Conservation (phyloP, 1,140 invertebrate genomes). For the Diploscapter pachys region DNA sequence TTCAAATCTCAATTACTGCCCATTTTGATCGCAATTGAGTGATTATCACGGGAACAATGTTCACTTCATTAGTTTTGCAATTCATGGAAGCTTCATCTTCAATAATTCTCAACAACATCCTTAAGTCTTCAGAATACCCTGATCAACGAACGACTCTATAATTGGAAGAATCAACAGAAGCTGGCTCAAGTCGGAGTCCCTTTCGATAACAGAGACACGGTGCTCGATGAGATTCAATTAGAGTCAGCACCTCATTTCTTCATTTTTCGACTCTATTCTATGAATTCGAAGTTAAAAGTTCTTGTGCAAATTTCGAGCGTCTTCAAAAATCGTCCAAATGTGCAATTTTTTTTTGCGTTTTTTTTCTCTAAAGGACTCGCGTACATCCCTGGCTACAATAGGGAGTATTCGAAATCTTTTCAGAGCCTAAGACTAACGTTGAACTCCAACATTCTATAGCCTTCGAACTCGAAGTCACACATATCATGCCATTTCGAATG, state of each 20-base stretch:
- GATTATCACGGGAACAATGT: no score
- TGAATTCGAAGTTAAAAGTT: neutral
- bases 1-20: no score
- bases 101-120: slow-evolving; percentile 1
- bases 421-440: no score
- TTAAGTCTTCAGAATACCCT: slow-evolving; percentile 44
- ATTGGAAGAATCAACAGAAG: slow-evolving; percentile 58
- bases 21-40: no score
- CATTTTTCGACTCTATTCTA: slow-evolving; percentile 9
- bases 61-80: no score
- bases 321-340: slow-evolving; percentile 8
- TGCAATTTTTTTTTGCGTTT: slow-evolving; percentile 19
- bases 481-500: no score
- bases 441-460: no score
- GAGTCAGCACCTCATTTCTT: slow-evolving; percentile 40
- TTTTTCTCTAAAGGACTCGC: no score
- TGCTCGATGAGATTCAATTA: slow-evolving; percentile 54
- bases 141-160: slow-evolving; percentile 47
- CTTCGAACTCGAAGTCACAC: no score
- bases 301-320: neutral
- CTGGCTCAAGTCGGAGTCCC: slow-evolving; percentile 54
- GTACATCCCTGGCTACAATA: no score
- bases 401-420: no score
- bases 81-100: no score
- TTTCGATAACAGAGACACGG: slow-evolving; percentile 51